Evolutionary conservation across 2,797 vertebrate genomes (phyloP).

Genomic region (Cyclura pinguis): DNA sequence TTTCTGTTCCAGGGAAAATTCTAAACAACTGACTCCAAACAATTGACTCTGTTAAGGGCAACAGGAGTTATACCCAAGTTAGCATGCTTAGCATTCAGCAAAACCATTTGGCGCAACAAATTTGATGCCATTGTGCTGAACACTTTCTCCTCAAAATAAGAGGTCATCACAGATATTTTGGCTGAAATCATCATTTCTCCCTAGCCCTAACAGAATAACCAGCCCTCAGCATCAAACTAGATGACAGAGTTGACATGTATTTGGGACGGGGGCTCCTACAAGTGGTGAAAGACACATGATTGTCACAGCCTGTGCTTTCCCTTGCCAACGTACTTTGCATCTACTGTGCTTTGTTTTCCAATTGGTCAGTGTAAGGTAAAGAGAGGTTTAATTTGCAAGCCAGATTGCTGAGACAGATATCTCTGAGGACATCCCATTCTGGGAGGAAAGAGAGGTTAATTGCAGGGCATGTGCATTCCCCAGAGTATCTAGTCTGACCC

Average conservation of each 20-base stretch:
- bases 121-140: too few relatives aligned
- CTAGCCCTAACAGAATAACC: too few relatives aligned
- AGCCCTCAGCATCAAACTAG: too few relatives aligned
- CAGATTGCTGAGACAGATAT: not conserved
- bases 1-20: not conserved
- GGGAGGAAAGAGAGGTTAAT: not conserved
- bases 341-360: not conserved
- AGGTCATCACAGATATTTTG: too few relatives aligned
- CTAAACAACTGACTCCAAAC: not conserved
- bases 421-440: not conserved
- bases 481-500: not conserved
- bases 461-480: not conserved
- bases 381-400: not conserved
- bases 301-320: not conserved
- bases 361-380: not conserved
- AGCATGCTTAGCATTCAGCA: too few relatives aligned
- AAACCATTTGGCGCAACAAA: too few relatives aligned
- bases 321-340: not conserved
- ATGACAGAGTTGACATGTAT: not conserved
- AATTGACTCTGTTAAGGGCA: too few relatives aligned
- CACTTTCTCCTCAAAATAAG: too few relatives aligned
- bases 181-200: too few relatives aligned
- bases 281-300: not conserved
- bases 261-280: not conserved
- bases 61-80: too few relatives aligned